Evolutionary conservation across 2,797 vertebrate species (phyloP).

Genomic region (Spinus olivaceus): DNA sequence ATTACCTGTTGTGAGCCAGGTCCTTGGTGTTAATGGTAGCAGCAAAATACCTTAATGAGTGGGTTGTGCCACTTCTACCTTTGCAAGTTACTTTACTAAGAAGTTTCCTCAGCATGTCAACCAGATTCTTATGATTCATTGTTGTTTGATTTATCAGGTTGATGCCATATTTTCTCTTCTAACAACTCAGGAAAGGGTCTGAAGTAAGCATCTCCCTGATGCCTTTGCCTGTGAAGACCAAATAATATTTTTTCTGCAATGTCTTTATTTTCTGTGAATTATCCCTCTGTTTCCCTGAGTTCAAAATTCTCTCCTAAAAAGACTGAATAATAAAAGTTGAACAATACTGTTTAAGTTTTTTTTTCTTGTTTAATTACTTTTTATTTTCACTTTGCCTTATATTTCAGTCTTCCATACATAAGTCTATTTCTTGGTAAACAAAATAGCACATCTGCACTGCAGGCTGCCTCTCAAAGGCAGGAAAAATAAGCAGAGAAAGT

Average conservation of each 20-base stretch:
- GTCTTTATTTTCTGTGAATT: background rate
- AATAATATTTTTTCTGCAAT: background rate
- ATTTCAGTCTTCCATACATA: background rate
- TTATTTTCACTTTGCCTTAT: background rate
- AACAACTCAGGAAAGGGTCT: background rate
- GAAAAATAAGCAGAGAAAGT: background rate
- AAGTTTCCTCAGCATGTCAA: background rate
- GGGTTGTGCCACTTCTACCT: background rate
- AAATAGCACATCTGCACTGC: background rate
- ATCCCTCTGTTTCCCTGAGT: background rate
- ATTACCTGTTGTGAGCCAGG: background rate
- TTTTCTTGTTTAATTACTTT: background rate
- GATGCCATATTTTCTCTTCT: background rate
- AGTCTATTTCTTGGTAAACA: background rate
- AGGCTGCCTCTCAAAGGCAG: background rate
- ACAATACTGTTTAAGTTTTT: background rate
- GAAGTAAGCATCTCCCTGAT: background rate
- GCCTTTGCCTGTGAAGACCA: background rate
- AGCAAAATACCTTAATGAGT: background rate
- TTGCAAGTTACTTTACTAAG: background rate
- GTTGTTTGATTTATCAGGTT: background rate
- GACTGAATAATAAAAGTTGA: background rate
- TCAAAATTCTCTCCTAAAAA: background rate
- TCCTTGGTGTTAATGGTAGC: background rate
- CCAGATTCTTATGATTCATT: background rate